Percentiles rank a stretch among this genome's conserved stretches.
phyloP scores from a whole-genome alignment of 2,888 invertebrate species.

The Cosmia pyralina region DNA sequence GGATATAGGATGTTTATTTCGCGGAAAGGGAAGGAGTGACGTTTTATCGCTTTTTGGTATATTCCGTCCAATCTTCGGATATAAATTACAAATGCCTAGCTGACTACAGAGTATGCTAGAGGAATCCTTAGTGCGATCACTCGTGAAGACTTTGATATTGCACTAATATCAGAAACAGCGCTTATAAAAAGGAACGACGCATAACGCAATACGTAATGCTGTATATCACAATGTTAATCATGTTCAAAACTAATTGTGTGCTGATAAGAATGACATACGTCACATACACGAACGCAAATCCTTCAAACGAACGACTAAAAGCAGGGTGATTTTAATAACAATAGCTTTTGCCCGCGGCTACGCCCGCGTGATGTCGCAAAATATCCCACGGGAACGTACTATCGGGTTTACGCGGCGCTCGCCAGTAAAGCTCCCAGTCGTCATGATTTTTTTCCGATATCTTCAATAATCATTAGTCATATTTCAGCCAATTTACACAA shows the following conservation, averaged over 20 bases:
- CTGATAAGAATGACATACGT: constrained; percentile 2
- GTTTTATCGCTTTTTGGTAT: background rate
- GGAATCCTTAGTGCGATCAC: background rate
- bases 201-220: background rate
- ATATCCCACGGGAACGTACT: no score
- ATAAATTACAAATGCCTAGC: background rate
- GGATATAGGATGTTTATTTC: no score
- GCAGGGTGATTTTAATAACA: background rate
- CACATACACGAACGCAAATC: background rate
- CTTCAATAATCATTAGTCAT: no score
- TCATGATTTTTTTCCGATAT: no score
- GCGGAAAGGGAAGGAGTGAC: background rate
- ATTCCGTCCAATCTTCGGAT: background rate
- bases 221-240: background rate
- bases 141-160: background rate
- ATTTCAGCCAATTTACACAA: no score
- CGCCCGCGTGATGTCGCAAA: no score
- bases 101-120: background rate
- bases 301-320: constrained; percentile 2
- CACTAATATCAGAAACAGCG: background rate
- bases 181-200: background rate
- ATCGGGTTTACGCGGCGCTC: no score
- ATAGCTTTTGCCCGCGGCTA: no score
- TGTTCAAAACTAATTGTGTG: background rate
- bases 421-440: no score